Base-by-base conservation (phyloP, 2,797 vertebrate genomes). In the Heterohyrax brucei region DNA sequence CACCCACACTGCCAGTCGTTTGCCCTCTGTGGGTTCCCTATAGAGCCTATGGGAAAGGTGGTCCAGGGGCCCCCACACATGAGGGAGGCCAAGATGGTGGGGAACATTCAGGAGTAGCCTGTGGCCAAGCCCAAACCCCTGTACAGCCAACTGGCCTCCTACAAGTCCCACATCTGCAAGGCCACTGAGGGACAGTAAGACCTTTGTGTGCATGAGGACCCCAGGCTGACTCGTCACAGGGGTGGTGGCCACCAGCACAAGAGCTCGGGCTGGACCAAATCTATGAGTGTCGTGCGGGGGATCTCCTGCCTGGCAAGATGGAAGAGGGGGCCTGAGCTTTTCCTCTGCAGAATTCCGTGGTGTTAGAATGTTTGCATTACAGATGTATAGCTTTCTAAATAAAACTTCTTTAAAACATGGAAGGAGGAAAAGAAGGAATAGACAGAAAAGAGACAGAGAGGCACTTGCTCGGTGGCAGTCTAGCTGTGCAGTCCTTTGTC, bases 361-460 rank as follows among this genome's bases (percentile, higher is more conserved):
- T 61, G 59, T 61, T 61, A 22, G 59, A 21, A 21, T 61, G 59
- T 21, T 61, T 61, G 19, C 19, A 61, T 61, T 21, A 61, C 59
- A 48, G 21, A 18, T 1, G 0, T 3, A 1, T 5, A 18, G 28
- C 78, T n/a, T 56, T 81, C 13, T 13, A 56, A 56, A 44, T 21
- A 5, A 39, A 70, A 18, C n/a, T 46, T 59, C 83, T 39, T 81
- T 50, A 53, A 48, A 19, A 72, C 13, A 7, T 21, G 68, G 33
- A n/a, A 70, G 7, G n/a, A 39, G n/a, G 39, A 33, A 9, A 16
- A n/a, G 66, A 64, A 18, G 62, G 10, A 56, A n/a, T 33, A 24
- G 24, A 96, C 78, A 68, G 96, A 96, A 96, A 93, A 97, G 97
- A 95, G 84, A 50, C 33, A 92, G 87, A 93, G 28, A 73, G 8